Base-by-base conservation (phyloP, 92 coral and sea anemone genomes). In the Epizoanthus scotinus region DNA sequence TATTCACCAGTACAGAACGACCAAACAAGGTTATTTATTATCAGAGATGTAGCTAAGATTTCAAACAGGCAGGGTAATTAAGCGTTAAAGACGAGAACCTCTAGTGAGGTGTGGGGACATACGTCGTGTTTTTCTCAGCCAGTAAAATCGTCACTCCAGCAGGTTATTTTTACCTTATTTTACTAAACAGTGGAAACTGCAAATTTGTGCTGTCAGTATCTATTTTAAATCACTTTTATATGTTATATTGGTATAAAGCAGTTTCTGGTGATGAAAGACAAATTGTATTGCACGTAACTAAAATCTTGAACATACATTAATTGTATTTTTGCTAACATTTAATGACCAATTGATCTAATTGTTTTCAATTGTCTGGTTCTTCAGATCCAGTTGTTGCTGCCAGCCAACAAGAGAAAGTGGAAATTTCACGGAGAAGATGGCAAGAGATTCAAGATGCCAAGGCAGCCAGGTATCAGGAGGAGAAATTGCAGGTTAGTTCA, bases 391-490 rank as follows among this genome's bases (percentile, higher is more conserved):
- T 72, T 7, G 86, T 71, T 73, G 93, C 94, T 59, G 94, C 99
- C 40, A 89, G 79, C 28, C 73, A 83, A 31, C 96, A 87, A 67
- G 91, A 89, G 58, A 90, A 74, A n/a, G 78, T 93, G 63, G 99
- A 95, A 61, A 81, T 72, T 25, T 64, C 94, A 63, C 82, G 99
- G 36, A 78, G 92, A 73, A 79, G 96, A 68, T 84, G 87, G 86
- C 99, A 95, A 79, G 99, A 95, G 77, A 71, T 65, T 57, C 89
- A 85, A 1, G 89, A 95, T 87, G 98, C 98, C 14, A 93, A 86
- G 52, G 98, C 99, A 67, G 96, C 98, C 13, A 90, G 83, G 67
- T 88, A 71, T 75, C 85, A 88, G 59, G 99, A 95, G 78, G 94
- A 93, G 77, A 93, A 82, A 82, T 72, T 61, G 79, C 71, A 82